Conservation (phyloP, 2,888 invertebrate species). For the Scaptomyza flava region DNA sequence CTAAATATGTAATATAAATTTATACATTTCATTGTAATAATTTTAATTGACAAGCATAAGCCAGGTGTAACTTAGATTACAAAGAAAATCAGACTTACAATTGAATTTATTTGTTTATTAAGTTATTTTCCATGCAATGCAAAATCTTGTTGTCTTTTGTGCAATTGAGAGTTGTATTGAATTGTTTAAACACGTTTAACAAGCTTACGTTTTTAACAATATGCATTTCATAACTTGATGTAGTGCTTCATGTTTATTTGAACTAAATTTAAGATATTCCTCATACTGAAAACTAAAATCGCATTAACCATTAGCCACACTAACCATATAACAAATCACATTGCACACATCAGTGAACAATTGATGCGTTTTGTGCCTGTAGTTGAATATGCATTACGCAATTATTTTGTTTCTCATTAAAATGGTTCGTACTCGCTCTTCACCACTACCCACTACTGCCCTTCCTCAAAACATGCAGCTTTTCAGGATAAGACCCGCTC, state of each 20-base stretch:
- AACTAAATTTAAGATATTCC: neutral
- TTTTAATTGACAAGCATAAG: neutral
- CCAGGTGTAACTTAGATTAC: neutral
- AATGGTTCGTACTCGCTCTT: constrained; percentile 66
- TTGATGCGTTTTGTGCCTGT: constrained; percentile 6
- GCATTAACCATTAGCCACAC: constrained; percentile 9
- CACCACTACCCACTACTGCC: constrained; percentile 24
- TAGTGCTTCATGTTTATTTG: neutral
- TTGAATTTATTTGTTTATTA: neutral
- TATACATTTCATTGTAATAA: neutral
- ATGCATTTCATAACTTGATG: neutral
- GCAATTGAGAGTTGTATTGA: neutral
- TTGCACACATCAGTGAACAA: constrained; percentile 11
- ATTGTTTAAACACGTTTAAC: neutral
- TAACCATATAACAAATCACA: constrained; percentile 5
- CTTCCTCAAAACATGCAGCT: constrained; percentile 87
- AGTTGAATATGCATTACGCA: constrained; percentile 51
- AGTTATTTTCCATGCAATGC: too few species aligned
- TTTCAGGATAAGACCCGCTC: constrained; percentile 99
- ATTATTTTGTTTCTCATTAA: constrained; percentile 71
- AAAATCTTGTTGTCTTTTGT: neutral
- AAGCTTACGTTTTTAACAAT: neutral
- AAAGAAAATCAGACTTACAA: neutral
- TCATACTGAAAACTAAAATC: neutral
- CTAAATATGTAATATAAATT: neutral